Conservation (phyloP, 1,140 invertebrate species). For the Bombus waltoni region DNA sequence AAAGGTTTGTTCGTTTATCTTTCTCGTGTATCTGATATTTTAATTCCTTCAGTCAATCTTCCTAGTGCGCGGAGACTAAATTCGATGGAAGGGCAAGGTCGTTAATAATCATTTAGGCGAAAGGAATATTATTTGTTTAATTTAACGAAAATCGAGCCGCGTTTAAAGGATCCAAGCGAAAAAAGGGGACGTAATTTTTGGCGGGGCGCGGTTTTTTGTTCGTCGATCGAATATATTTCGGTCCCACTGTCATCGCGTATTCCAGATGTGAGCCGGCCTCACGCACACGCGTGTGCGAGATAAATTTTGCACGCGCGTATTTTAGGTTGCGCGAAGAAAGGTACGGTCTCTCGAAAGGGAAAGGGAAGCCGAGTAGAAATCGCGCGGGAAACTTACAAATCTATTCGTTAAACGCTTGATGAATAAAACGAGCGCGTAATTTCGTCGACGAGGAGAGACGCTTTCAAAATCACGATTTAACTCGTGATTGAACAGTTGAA, state of each 20-base stretch:
- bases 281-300: conserved; percentile 34
- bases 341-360: not conserved
- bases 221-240: conserved; percentile 60
- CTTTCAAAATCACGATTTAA: not conserved
- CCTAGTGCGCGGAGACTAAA: too few relatives aligned
- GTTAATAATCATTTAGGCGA: not conserved
- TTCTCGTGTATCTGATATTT: too few relatives aligned
- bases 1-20: too few relatives aligned
- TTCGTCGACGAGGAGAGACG: not conserved
- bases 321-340: conserved; percentile 54
- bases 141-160: not conserved
- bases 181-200: conserved; percentile 27
- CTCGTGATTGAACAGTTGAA: not conserved
- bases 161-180: not conserved
- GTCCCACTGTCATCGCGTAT: conserved; percentile 64
- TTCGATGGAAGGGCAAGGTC: not conserved
- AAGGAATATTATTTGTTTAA: not conserved
- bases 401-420: not conserved
- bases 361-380: conserved; percentile 11
- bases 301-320: conserved; percentile 59
- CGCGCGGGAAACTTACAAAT: not conserved
- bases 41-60: too few relatives aligned
- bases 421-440: not conserved
- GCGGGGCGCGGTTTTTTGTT: conserved; percentile 44
- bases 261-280: conserved; percentile 52